These are phyloP conservation scores for Noctua janthe DNA, from an alignment of 2,888 invertebrate genomes.

Conservation along the genomic window DNA sequence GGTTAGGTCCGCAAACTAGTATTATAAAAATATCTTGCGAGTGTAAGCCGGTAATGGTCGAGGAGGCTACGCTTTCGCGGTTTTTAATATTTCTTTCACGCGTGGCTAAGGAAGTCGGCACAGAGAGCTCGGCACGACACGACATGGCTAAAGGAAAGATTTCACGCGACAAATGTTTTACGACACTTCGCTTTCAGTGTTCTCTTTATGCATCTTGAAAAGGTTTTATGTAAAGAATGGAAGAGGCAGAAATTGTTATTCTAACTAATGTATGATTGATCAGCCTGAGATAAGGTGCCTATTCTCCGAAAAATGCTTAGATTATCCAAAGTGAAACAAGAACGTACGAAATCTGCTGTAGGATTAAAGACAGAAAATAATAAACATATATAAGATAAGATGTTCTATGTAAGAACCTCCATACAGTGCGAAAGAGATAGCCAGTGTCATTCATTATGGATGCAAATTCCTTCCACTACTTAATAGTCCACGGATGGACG, in stretches of 20 bases:
- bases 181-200: slow-evolving; percentile 20
- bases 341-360: not conserved
- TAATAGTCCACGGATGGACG: slow-evolving; percentile 79
- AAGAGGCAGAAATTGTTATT: not conserved
- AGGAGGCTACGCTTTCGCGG: slow-evolving; percentile 75
- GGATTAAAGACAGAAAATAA: not conserved
- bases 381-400: not conserved
- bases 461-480: slow-evolving; percentile 83
- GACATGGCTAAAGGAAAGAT: slow-evolving; percentile 15
- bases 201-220: slow-evolving; percentile 11
- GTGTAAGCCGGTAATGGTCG: slow-evolving; percentile 56
- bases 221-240: slow-evolving; percentile 3
- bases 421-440: slow-evolving; percentile 69
- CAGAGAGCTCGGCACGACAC: slow-evolving; percentile 26
- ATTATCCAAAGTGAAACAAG: not conserved
- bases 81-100: slow-evolving; percentile 73
- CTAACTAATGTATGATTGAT: slow-evolving; percentile 5
- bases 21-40: slow-evolving; percentile 62
- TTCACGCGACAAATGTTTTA: slow-evolving; percentile 28
- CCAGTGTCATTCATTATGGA: slow-evolving; percentile 74
- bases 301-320: not conserved
- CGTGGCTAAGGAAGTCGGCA: slow-evolving; percentile 54
- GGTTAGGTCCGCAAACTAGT: slow-evolving; percentile 50
- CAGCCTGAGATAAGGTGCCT: not conserved
- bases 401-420: slow-evolving; percentile 17